Conservation (phyloP, 2,888 invertebrate species). For the Rhimphoctona megacephalus region DNA sequence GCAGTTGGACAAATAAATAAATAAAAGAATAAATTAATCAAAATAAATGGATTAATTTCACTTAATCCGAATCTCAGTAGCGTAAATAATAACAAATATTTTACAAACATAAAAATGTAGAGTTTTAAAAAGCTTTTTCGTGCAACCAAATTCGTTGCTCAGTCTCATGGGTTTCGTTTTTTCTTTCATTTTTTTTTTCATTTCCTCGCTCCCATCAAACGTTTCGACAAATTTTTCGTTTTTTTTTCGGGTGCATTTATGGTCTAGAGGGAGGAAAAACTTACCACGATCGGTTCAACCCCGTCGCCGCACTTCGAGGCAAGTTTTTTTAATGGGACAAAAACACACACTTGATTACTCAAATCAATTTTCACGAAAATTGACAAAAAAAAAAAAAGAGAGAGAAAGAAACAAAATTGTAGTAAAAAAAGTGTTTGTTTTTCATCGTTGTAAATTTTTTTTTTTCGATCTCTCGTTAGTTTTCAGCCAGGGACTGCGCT, state of each 20-base stretch:
- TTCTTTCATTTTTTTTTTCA: not conserved
- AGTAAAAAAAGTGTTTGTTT: not conserved
- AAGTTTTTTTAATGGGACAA: conserved; percentile 81
- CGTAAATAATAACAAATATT: conserved; percentile 51
- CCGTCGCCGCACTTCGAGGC: conserved; percentile 85
- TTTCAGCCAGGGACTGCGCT: conserved; percentile 33
- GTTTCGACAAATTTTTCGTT: conserved; percentile 1
- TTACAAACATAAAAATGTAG: conserved; percentile 51
- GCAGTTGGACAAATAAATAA: conserved; percentile 52
- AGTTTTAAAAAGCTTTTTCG: conserved; percentile 37
- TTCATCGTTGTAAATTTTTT: not conserved
- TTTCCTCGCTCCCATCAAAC: conserved; percentile 1
- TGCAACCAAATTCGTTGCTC: conserved; percentile 32
- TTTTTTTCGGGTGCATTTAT: conserved; percentile 38
- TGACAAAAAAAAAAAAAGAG: conserved; percentile 12
- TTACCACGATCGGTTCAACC: conserved; percentile 98
- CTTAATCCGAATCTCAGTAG: conserved; percentile 65
- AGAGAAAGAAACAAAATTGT: not conserved
- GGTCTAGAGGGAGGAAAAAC: conserved; percentile 85
- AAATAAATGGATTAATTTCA: conserved; percentile 86
- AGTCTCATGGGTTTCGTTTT: conserved; percentile 23
- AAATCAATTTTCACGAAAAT: conserved; percentile 67
- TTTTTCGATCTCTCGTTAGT: conserved; percentile 22
- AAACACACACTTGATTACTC: conserved; percentile 83
- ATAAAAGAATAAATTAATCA: conserved; percentile 61